These are phyloP conservation scores for Eristalis intricaria DNA, from an alignment of 2,888 invertebrate genomes.

Conservation along the genomic window DNA sequence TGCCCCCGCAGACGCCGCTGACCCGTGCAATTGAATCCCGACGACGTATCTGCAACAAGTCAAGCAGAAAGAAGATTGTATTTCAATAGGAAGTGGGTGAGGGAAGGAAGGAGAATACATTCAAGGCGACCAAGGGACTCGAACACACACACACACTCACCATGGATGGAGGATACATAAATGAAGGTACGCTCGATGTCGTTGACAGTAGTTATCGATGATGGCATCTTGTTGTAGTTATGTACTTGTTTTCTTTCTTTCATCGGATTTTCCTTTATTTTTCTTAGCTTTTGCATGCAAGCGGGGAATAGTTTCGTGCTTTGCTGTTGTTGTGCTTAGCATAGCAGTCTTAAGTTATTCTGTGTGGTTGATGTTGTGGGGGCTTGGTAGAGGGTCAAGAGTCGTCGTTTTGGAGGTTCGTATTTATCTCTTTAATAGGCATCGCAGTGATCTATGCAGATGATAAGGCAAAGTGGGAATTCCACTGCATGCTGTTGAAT, in stretches of 20 bases:
- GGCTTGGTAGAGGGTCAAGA: constrained; percentile 51
- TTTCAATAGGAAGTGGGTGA: constrained; percentile 33
- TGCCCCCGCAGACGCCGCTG: too few species aligned
- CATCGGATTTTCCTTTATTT: constrained; percentile 23
- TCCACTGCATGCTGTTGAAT: neutral
- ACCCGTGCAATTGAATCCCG: constrained; percentile 9
- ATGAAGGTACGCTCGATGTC: constrained; percentile 78
- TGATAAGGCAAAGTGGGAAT: neutral
- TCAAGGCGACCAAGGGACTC: neutral
- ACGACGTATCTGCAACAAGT: constrained; percentile 25
- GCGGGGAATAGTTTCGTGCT: neutral
- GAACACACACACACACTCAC: constrained; percentile 69
- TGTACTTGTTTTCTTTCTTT: neutral
- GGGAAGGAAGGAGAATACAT: neutral
- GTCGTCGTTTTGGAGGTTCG: neutral
- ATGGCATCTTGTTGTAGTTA: constrained; percentile 42
- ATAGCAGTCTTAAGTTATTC: neutral
- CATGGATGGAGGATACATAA: constrained; percentile 81
- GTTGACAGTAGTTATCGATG: constrained; percentile 56
- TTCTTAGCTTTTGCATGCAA: constrained; percentile 31
- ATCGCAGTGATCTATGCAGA: constrained; percentile 16
- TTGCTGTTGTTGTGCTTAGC: constrained; percentile 7
- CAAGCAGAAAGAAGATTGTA: constrained; percentile 51
- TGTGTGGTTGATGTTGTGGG: neutral
- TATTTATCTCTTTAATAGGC: constrained; percentile 25